Conservation (phyloP, 2,797 vertebrate species). For the Lepilemur septentrionalis region DNA sequence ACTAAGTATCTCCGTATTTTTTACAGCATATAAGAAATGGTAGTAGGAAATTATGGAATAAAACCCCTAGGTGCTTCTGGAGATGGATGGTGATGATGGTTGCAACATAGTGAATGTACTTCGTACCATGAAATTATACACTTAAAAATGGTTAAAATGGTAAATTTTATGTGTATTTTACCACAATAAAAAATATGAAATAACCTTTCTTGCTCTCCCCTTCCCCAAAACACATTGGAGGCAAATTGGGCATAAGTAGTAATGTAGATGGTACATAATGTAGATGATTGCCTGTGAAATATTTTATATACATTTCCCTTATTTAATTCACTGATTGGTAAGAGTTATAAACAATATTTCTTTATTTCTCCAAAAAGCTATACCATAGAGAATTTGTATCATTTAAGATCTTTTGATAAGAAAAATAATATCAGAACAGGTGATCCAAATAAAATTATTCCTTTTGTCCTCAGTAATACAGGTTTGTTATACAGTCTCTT, state of each 20-base stretch:
- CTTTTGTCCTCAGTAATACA: background rate
- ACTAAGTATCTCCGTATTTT: background rate
- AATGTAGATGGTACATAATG: background rate
- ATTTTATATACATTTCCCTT: background rate
- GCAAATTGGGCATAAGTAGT: background rate
- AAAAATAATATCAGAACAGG: conserved; percentile 5
- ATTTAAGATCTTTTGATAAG: background rate
- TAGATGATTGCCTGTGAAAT: background rate
- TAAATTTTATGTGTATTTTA: background rate
- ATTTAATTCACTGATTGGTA: background rate
- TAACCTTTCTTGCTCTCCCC: background rate
- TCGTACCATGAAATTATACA: background rate
- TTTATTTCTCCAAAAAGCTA: background rate
- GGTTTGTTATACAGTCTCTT: background rate
- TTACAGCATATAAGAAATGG: background rate
- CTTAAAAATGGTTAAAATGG: background rate
- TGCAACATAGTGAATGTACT: background rate
- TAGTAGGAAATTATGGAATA: background rate
- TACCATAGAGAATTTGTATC: background rate
- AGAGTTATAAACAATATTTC: background rate
- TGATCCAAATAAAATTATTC: background rate
- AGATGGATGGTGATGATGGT: background rate
- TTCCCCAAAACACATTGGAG: background rate
- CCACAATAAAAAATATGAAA: background rate
- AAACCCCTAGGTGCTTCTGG: background rate